Conservation (phyloP, 2,888 invertebrate genomes). For the Chloroclystis v-ata region DNA sequence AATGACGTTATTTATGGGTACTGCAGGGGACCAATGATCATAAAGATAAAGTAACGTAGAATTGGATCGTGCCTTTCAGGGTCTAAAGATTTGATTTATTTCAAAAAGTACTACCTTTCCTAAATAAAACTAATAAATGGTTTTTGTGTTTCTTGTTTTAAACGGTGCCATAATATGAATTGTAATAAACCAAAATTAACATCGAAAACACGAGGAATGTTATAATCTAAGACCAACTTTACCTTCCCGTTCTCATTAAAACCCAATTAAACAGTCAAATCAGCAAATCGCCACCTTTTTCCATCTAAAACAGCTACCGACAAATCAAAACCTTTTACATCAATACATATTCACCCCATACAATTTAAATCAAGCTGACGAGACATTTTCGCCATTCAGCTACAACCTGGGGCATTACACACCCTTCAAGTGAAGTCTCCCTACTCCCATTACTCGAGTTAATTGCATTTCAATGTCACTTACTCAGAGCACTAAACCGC, state of each 20-base stretch:
- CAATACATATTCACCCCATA: conserved; percentile 5
- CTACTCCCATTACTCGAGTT: conserved; percentile 19
- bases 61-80: conserved; percentile 4
- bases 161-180: no score
- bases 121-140: no score
- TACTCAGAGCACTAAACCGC: conserved; percentile 15
- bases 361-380: conserved; percentile 17
- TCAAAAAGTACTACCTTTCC: no score
- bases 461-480: conserved; percentile 25
- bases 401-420: conserved; percentile 13
- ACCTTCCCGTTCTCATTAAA: neutral
- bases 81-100: neutral
- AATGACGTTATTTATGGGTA: conserved; percentile 15
- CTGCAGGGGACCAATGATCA: conserved; percentile 5
- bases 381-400: conserved; percentile 11
- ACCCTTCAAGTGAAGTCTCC: conserved; percentile 20
- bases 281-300: neutral
- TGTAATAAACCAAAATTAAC: no score
- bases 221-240: no score
- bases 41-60: conserved; percentile 11
- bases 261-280: neutral
- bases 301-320: neutral
- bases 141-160: no score
- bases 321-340: conserved; percentile 1
- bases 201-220: no score